Base-by-base conservation (phyloP, 2,113 vertebrate species). In the Morone saxatilis region DNA sequence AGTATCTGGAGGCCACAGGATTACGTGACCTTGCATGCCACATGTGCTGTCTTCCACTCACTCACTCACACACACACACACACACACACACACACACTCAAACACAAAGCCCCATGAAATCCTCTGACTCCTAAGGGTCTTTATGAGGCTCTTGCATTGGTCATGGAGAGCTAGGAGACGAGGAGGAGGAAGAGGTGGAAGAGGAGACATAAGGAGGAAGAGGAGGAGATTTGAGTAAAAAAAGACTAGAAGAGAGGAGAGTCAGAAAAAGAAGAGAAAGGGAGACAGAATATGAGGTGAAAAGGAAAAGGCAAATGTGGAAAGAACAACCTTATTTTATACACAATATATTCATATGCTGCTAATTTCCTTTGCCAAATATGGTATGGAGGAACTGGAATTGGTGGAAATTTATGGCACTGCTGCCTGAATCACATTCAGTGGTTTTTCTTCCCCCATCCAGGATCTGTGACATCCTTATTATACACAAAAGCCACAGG, bases 21-120 rank as follows among this genome's bases (percentile, higher is more conserved):
- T 90, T 91, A 91, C 60, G 79, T 90, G 91, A 90, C 87, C 92
- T 92, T 88, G 88, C 84, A 84, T 88, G 86, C 91, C 86, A 90
- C 86, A 86, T 90, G 86, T 76, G 80, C 73, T 72, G 88, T 91
- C 86, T 68, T 76, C 19, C 25, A 60, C 70, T 61, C 60, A 59
- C 31, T 31, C 31, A 31, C 31, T 2, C 78, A 48, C 47, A 60
- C 67, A 36, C 63, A 25, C 65, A 40, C 65, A 31, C 68, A 4
- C 62, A 6, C 40, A 53, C 45, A 62, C 66, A 76, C 36, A 54
- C 73, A 77, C 81, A 47, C 17, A 65, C 48, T n/a, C 41, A 67
- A 53, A 86, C 73, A 82, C 75, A 87, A 87, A 92, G 88, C 85
- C 56, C 70, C 81, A 69, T 91, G 86, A 93, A 93, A 92, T 87